phyloP scores from a whole-genome alignment of 2,113 vertebrate species.

The Bos javanicus region DNA sequence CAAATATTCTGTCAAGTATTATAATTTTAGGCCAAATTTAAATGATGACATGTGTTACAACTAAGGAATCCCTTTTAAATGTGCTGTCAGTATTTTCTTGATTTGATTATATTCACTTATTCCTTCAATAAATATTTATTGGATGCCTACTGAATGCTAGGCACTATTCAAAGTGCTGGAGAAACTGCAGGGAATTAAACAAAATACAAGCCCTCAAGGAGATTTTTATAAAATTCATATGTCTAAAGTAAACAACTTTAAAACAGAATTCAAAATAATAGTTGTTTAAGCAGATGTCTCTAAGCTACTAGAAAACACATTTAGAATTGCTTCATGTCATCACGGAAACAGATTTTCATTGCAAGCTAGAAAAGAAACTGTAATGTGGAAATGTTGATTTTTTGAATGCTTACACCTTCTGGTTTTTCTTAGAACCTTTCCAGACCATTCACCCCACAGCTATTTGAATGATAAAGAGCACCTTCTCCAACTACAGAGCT shows the following conservation, averaged over 20 bases:
- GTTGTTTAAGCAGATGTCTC: neutral
- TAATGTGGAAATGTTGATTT: neutral
- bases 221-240: neutral
- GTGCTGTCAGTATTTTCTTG: neutral
- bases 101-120: neutral
- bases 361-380: neutral
- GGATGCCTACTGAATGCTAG: neutral
- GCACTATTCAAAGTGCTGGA: neutral
- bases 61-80: neutral
- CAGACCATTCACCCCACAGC: neutral
- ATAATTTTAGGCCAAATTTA: slow-evolving; percentile 11
- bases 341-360: neutral
- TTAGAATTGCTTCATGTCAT: neutral
- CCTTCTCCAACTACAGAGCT: neutral
- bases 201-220: neutral
- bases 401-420: neutral
- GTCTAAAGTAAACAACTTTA: neutral
- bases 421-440: neutral
- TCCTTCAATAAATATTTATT: neutral
- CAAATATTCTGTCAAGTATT: neutral
- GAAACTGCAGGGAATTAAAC: neutral
- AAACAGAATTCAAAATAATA: slow-evolving; percentile 30
- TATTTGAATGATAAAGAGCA: neutral
- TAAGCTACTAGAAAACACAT: neutral
- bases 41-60: neutral